Evolutionary conservation across 2,888 invertebrate genomes (phyloP).

Genomic region (Zonitis immaculata): DNA sequence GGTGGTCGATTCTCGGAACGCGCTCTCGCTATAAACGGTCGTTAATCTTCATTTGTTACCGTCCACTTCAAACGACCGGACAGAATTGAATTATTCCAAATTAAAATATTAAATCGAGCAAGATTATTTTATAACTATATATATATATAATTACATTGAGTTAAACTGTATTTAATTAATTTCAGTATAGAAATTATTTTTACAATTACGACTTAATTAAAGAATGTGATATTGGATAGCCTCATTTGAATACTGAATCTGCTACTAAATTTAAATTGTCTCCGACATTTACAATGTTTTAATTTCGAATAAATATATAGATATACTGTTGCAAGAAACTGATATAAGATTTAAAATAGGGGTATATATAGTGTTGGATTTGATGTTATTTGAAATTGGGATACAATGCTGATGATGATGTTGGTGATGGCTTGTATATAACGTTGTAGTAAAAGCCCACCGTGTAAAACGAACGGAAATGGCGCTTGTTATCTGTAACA

Average conservation of each 20-base stretch:
- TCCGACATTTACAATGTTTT: too few relatives aligned
- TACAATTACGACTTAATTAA: too few relatives aligned
- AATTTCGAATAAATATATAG: too few relatives aligned
- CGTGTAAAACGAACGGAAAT: constrained; percentile 47
- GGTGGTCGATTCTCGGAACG: constrained; percentile 13
- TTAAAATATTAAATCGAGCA: not conserved
- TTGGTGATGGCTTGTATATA: not conserved
- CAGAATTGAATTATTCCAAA: not conserved
- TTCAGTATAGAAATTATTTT: too few relatives aligned
- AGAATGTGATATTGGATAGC: too few relatives aligned
- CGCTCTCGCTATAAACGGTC: constrained; percentile 13
- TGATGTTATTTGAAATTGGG: not conserved
- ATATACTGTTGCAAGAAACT: not conserved
- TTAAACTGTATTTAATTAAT: too few relatives aligned
- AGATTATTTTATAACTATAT: too few relatives aligned
- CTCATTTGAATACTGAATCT: too few relatives aligned
- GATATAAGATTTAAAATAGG: not conserved
- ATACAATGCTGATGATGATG: not conserved
- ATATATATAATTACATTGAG: too few relatives aligned
- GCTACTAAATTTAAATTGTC: too few relatives aligned
- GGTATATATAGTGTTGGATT: not conserved
- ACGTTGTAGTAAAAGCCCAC: constrained; percentile 13
- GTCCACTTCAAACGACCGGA: constrained; percentile 27
- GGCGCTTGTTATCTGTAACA: constrained; percentile 46
- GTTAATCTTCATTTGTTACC: constrained; percentile 41